Evolutionary conservation across 1,140 invertebrate genomes (phyloP).

Genomic region (Lucilia cuprina): DNA sequence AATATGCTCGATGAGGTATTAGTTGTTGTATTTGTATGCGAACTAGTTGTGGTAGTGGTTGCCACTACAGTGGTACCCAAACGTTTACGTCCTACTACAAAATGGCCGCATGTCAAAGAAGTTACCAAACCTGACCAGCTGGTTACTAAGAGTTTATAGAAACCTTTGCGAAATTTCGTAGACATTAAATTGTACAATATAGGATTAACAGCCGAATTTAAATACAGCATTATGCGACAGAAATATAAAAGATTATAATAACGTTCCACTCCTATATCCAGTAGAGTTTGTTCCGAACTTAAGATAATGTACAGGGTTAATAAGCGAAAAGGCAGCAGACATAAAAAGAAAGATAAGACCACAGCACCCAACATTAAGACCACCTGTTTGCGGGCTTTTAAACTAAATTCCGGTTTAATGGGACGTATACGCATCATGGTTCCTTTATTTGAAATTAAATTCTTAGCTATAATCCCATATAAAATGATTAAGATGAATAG

Average conservation of each 20-base stretch:
- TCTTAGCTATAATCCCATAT: slow-evolving; percentile 83
- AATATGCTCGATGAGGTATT: slow-evolving; percentile 55
- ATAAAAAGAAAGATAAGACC: slow-evolving; percentile 89
- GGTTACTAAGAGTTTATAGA: slow-evolving; percentile 70
- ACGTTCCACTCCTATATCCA: slow-evolving; percentile 74
- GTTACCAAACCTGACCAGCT: slow-evolving; percentile 47
- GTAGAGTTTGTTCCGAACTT: slow-evolving; percentile 71
- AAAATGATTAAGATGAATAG: slow-evolving; percentile 79
- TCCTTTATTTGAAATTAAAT: slow-evolving; percentile 79
- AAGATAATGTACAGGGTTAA: slow-evolving; percentile 86
- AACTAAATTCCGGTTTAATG: slow-evolving; percentile 62
- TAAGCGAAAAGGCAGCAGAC: slow-evolving; percentile 84
- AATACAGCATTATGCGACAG: slow-evolving; percentile 84
- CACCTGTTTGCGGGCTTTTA: slow-evolving; percentile 77
- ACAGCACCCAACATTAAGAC: slow-evolving; percentile 90
- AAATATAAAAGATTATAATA: slow-evolving; percentile 89
- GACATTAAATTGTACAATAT: slow-evolving; percentile 91
- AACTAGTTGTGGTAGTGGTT: slow-evolving; percentile 43
- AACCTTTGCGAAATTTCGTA: slow-evolving; percentile 88
- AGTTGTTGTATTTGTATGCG: slow-evolving; percentile 44
- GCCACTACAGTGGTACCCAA: slow-evolving; percentile 45
- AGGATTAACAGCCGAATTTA: slow-evolving; percentile 90
- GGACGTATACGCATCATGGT: slow-evolving; percentile 69
- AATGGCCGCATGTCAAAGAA: slow-evolving; percentile 46
- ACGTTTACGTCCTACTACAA: slow-evolving; percentile 23